Evolutionary conservation across 2,888 invertebrate species (phyloP).

Genomic region (Thymelicus acteon): DNA sequence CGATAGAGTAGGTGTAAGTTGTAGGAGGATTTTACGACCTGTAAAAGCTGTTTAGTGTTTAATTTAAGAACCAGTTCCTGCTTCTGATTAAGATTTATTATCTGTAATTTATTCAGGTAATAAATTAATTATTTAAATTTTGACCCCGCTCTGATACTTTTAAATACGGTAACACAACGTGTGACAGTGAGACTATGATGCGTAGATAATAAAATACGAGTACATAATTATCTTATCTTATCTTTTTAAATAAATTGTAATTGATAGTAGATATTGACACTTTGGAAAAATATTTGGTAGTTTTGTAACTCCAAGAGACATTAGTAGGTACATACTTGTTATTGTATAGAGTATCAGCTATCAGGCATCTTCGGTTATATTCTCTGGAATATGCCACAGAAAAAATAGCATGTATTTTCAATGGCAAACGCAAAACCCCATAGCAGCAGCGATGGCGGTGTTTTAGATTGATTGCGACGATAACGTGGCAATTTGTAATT

Average conservation of each 20-base stretch:
- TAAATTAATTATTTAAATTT: not conserved
- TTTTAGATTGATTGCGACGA: constrained; percentile 18
- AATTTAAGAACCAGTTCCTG: not conserved
- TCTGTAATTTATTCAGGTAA: not conserved
- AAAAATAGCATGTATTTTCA: not conserved
- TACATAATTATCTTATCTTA: too few relatives aligned
- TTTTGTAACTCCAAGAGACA: too few relatives aligned
- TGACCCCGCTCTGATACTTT: not conserved
- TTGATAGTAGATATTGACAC: too few relatives aligned
- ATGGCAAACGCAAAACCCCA: not conserved
- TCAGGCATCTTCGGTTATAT: too few relatives aligned
- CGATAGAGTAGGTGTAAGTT: not conserved
- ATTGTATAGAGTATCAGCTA: too few relatives aligned
- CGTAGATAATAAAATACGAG: too few relatives aligned
- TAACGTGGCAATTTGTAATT: constrained; percentile 11
- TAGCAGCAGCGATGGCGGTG: not conserved
- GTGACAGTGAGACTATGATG: too few relatives aligned
- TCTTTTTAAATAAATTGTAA: too few relatives aligned
- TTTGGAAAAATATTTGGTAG: too few relatives aligned
- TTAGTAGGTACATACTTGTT: too few relatives aligned
- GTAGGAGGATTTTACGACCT: constrained; percentile 4
- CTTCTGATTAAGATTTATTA: not conserved
- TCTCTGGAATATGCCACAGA: too few relatives aligned
- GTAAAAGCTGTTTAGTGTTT: not conserved
- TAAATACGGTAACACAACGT: too few relatives aligned